A percentile compares a stretch with the other conserved stretches of the same genome.
Conservation (phyloP, 2,113 vertebrate genomes). For the Limnothrissa miodon region DNA sequence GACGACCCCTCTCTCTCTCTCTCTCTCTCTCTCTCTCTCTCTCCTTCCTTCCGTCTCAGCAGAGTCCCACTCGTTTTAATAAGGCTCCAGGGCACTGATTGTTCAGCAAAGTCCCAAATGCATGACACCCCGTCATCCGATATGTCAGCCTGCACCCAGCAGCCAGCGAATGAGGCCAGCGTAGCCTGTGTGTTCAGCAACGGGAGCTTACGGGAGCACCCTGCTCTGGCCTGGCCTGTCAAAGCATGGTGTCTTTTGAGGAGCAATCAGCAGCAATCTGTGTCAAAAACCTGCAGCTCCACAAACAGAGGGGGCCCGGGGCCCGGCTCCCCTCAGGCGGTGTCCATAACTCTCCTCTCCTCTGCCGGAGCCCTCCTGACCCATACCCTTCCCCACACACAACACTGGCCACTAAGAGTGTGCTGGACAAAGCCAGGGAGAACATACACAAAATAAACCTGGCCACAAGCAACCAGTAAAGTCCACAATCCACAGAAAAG, state of each 20-base stretch:
- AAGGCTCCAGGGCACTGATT: slow-evolving; percentile 7
- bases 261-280: slow-evolving; percentile 68
- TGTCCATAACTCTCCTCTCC: slow-evolving; percentile 45
- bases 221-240: slow-evolving; percentile 36
- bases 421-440: slow-evolving; percentile 41
- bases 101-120: background rate
- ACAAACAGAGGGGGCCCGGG: slow-evolving; percentile 43
- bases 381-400: slow-evolving; percentile 22
- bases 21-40: background rate
- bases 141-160: background rate
- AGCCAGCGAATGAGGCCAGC: background rate
- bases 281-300: slow-evolving; percentile 62
- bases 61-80: background rate
- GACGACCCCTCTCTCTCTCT: background rate
- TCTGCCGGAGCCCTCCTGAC: background rate
- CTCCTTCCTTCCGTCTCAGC: background rate
- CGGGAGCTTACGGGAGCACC: slow-evolving; percentile 28
- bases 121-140: slow-evolving; percentile 8
- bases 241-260: slow-evolving; percentile 67
- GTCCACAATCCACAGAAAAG: background rate
- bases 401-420: slow-evolving; percentile 42
- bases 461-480: slow-evolving; percentile 34
- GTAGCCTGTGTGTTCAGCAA: background rate
- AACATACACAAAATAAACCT: background rate
- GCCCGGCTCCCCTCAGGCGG: background rate